Base-by-base conservation (phyloP, 1,140 invertebrate genomes). In the Myzus persicae region DNA sequence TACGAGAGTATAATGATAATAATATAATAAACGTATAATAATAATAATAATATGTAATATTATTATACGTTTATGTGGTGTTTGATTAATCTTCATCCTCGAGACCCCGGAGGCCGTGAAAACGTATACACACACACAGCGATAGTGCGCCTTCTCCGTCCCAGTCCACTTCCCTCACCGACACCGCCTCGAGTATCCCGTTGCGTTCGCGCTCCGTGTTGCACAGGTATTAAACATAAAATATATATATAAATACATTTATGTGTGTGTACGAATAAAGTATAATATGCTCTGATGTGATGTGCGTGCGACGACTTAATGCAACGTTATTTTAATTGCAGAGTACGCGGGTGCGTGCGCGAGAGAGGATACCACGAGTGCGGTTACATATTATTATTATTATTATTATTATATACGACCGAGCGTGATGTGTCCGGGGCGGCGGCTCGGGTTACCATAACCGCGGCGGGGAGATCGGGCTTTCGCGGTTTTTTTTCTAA, bases 81-180 rank as follows among this genome's bases (percentile, higher is more conserved):
- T 93, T 85, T 54, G 91, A 93, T 92, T 84, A 92, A 92, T 92
- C 91, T 92, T 92, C 46, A 51, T 48, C 44, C 76, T 31, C 38
- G 85, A 40, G 36, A 84, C 38, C 36, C 91, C 91, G 46, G 91
- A 82, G 91, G 91, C 91, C 91, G 91, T 93, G 91, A 93, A 93
- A 93, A 93, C 91, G 91, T 31, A 51, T 20, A n/a, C 3, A 91
- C 42, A 59, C n/a, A 20, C 26, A 48, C 22, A 88, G 36, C 36
- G 14, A 59, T 67, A n/a, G 82, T 84, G 82, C 22, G 22, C 38
- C 40, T 44, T 87, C 59, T 36, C 54, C 54, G 7, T 11, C 31
- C 11, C 14, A 2, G 48, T 6, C 31, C 31, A 3, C 31, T 31
- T 9, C 26, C 38, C 26, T 42, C 40, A 6, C 22, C 84, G 24